phyloP scores from a whole-genome alignment of 2,888 invertebrate genomes.

The Homarus gammarus region DNA sequence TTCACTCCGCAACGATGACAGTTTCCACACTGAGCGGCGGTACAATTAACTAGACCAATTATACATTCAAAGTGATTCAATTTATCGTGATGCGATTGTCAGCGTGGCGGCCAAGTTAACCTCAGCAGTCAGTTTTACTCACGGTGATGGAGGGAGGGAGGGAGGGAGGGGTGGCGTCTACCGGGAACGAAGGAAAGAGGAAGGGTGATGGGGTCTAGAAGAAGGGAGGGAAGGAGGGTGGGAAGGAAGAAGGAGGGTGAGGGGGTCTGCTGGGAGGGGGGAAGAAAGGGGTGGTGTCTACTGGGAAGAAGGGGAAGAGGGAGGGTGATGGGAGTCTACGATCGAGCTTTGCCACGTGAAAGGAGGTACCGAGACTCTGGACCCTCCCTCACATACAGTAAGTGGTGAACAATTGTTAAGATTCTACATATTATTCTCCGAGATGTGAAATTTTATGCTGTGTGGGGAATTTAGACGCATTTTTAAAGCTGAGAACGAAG shows the following conservation, averaged over 20 bases:
- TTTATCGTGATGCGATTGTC: not conserved
- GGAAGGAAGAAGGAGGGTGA: not conserved
- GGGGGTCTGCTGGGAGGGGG: not conserved
- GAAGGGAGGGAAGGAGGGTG: not conserved
- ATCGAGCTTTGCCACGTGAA: no score
- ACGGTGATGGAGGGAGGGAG: not conserved
- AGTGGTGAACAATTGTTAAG: no score
- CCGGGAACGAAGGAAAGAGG: not conserved
- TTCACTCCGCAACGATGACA: not conserved
- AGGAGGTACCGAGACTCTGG: no score
- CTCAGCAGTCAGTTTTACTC: not conserved
- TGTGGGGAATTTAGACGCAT: no score
- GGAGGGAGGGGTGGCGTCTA: not conserved
- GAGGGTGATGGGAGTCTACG: not conserved
- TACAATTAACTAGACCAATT: not conserved
- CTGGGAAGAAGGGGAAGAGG: not conserved
- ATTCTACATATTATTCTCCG: no score
- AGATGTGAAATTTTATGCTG: no score
- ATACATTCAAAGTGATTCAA: conserved; percentile 2
- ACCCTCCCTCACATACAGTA: no score
- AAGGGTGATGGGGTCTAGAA: not conserved
- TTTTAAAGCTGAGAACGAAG: no score
- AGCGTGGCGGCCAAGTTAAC: not conserved
- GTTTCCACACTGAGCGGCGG: not conserved
- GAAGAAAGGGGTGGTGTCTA: no score